Base-by-base conservation (phyloP, 2,888 invertebrate genomes). In the Eristalis arbustorum region DNA sequence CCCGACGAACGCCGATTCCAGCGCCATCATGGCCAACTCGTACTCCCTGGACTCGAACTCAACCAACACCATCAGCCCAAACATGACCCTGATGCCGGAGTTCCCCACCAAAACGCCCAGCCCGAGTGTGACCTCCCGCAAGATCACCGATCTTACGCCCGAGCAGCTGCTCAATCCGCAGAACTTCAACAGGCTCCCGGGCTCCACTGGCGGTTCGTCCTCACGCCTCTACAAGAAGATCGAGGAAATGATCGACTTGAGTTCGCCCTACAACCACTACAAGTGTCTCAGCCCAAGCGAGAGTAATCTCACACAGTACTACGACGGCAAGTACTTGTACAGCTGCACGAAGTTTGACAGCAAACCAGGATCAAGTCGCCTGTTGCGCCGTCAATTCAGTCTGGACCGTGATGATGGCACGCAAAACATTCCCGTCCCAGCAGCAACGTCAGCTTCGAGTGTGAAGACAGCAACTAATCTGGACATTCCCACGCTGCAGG, bases 261-360 rank as follows among this genome's bases (percentile, higher is more conserved):
- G 96, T 91, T 95, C 95, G 0, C 96, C 96, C 2, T 96, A 96
- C 91, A 95, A 95, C 90, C 95, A 96, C 89, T 96, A 96, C 92
- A 95, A 95, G 91, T 96, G 95, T 90, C 93, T 95, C 25, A 95
- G 95, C 89, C 95, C 95, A 8, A 95, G 95, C 88, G 94, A 95
- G 89, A 93, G 93, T 88, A 93, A 93, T 83, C 89, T 93, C 4
- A 91, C 92, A 10, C 92, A 92, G 80, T 92, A 90, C 88, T 89
- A 90, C 28, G 93, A 93, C 79, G 92, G 92, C 28, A 93, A 92
- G 85, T 93, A 92, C 88, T 57, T 92, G 3, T 92, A 92, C 68
- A 89, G 91, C 18, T 62, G 67, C 18, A 69, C 90, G 0, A 91
- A 91, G 72, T 90, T 90, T 63, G 92, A 91, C 69, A 91, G 91